Base-by-base conservation (phyloP, 2,113 vertebrate genomes). In the Geococcyx californianus region DNA sequence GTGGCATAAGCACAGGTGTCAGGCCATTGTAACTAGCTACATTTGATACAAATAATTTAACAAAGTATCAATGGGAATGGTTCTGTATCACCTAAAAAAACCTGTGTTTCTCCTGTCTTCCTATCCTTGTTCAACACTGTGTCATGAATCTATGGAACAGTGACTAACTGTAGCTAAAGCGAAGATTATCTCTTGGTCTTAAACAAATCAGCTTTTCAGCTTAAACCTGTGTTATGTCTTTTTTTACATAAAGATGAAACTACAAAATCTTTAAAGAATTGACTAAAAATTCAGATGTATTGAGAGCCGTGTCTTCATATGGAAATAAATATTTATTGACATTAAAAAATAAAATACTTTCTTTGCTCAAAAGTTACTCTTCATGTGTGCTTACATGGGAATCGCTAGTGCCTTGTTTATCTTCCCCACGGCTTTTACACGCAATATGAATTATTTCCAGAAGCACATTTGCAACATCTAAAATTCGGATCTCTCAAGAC, bases 151-250 rank as follows among this genome's bases (percentile, higher is more conserved):
- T 51, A 66, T 6, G 2, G 3, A 74, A 49, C 14, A n/a, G 63
- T 33, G 31, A 59, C 40, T 76, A 75, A 68, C 44, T 24, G 51
- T 9, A 66, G 63, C 49, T 69, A 9, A 81, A 86, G 34, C 26
- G 42, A 85, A 95, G 56, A 93, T 80, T 59, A 92, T 54, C 63
- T 79, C 82, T 56, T 49, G 59, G 42, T 64, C 66, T 90, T 89
- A 69, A 62, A 89, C 34, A 78, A 77, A 79, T 85, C 54, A 93
- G 82, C 83, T 94, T 88, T 90, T 74, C 87, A 90, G 34, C 63
- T 90, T 93, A 81, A 76, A 81, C 4, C 8, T 60, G 12, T 33
- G 33, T 54, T 56, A 45, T 0, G 12, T 34, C 33, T 42, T 55
- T 54, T 74, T 67, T 62, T n/a, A 70, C 11, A 26, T 25, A 73